phyloP scores from a whole-genome alignment of 2,888 invertebrate species.

The Troglohyphantes excavatus region DNA sequence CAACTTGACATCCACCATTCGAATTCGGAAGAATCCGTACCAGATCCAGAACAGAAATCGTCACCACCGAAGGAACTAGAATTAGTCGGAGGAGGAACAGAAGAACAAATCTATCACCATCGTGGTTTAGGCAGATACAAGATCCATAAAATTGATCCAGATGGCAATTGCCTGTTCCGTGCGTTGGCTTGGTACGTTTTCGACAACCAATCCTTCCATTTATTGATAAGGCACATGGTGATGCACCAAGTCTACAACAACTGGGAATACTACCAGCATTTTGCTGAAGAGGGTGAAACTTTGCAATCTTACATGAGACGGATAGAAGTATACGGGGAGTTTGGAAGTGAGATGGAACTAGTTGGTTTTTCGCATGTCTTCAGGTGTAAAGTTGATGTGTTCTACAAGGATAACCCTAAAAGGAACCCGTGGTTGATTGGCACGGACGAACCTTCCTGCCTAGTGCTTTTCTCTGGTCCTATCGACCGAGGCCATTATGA shows the following conservation, averaged over 20 bases:
- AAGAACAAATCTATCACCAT: conserved; percentile 8
- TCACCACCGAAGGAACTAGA: neutral
- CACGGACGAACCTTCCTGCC: neutral
- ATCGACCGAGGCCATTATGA: conserved; percentile 21
- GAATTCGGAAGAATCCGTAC: too few relatives aligned
- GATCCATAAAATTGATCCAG: neutral
- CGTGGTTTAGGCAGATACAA: neutral
- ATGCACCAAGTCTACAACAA: neutral
- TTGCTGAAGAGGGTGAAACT: neutral
- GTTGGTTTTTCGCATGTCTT: conserved; percentile 29
- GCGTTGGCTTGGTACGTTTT: conserved; percentile 8
- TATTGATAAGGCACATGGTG: neutral
- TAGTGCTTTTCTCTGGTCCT: conserved; percentile 14
- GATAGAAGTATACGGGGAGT: neutral
- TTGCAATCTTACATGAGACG: neutral
- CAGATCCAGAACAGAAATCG: too few relatives aligned
- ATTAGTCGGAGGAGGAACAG: neutral
- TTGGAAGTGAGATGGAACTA: conserved; percentile 21
- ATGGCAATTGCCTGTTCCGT: conserved; percentile 50
- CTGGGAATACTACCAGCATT: conserved; percentile 15
- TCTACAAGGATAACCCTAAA: neutral
- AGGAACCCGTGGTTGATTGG: conserved; percentile 11
- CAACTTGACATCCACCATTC: too few relatives aligned
- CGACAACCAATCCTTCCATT: neutral
- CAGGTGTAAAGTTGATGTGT: neutral